Evolutionary conservation across 1,140 invertebrate species (phyloP).

Genomic region (Zaprionus gabonicus): DNA sequence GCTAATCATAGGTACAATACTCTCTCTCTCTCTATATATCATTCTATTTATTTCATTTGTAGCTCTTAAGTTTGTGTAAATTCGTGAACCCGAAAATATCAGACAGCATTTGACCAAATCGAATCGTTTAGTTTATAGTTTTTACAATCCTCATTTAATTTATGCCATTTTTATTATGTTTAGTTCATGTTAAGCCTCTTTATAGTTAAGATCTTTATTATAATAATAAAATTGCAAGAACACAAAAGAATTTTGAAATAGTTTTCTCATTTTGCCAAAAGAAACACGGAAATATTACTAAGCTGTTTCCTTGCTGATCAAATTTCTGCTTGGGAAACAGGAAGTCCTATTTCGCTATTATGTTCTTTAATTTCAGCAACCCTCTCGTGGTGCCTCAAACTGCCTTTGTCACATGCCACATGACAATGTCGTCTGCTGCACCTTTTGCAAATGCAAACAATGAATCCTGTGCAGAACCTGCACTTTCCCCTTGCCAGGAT

Average conservation of each 20-base stretch:
- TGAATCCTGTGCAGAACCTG: background rate
- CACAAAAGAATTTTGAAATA: slow-evolving; percentile 23
- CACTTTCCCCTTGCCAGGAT: slow-evolving; percentile 51
- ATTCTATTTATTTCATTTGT: slow-evolving; percentile 54
- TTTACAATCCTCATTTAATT: slow-evolving; percentile 35
- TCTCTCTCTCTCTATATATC: slow-evolving; percentile 19
- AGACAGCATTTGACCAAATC: slow-evolving; percentile 77
- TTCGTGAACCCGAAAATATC: slow-evolving; percentile 48
- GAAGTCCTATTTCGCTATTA: background rate
- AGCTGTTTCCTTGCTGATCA: background rate
- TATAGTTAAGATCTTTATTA: slow-evolving; percentile 50
- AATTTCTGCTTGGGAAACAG: background rate
- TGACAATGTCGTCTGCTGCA: slow-evolving; percentile 32
- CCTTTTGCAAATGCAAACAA: slow-evolving; percentile 56
- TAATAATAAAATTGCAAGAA: slow-evolving; percentile 63
- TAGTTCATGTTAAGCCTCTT: slow-evolving; percentile 61
- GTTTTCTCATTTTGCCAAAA: slow-evolving; percentile 7
- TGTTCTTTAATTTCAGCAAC: slow-evolving; percentile 1
- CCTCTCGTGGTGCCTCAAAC: slow-evolving; percentile 18
- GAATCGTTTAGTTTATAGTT: slow-evolving; percentile 55
- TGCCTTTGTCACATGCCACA: background rate
- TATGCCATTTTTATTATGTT: slow-evolving; percentile 49
- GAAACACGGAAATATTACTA: background rate
- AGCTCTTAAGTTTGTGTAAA: slow-evolving; percentile 64
- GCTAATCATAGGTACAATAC: slow-evolving; percentile 14